Evolutionary conservation across 2,797 vertebrate species (phyloP).

Genomic region (Falco columbarius): DNA sequence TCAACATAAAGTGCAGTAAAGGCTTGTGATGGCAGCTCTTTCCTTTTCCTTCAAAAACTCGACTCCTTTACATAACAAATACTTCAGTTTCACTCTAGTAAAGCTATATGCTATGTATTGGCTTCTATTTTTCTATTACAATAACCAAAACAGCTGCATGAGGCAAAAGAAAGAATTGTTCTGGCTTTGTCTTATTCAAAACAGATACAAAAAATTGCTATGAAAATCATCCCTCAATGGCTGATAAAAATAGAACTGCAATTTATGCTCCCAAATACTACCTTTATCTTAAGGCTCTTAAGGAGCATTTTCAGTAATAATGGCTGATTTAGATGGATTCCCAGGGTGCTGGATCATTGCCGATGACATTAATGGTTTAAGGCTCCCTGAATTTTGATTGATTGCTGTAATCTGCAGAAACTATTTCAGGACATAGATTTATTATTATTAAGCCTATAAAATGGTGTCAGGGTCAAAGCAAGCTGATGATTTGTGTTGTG

Average conservation of each 20-base stretch:
- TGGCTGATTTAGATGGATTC: constrained; percentile 81
- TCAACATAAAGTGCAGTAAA: neutral
- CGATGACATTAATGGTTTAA: constrained; percentile 82
- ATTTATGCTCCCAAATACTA: constrained; percentile 65
- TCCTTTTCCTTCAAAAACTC: neutral
- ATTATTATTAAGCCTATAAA: constrained; percentile 83
- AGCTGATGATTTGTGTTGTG: constrained; percentile 76
- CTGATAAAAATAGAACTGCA: constrained; percentile 68
- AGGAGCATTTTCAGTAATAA: constrained; percentile 72
- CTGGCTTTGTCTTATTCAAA: constrained; percentile 28
- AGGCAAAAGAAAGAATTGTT: constrained; percentile 32
- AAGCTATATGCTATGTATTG: neutral
- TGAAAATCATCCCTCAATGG: constrained; percentile 62
- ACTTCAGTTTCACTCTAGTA: neutral
- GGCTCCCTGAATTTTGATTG: constrained; percentile 82
- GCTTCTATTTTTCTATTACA: neutral
- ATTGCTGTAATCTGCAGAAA: constrained; percentile 81
- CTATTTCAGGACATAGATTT: constrained; percentile 84
- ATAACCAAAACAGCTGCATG: constrained; percentile 26
- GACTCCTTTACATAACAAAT: neutral
- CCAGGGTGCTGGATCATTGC: constrained; percentile 73
- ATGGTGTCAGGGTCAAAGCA: constrained; percentile 79
- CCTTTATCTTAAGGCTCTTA: constrained; percentile 69
- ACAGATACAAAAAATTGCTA: neutral
- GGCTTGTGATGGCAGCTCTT: neutral